Evolutionary conservation across 2,797 vertebrate species (phyloP).

Genomic region (Margarornis squamiger): DNA sequence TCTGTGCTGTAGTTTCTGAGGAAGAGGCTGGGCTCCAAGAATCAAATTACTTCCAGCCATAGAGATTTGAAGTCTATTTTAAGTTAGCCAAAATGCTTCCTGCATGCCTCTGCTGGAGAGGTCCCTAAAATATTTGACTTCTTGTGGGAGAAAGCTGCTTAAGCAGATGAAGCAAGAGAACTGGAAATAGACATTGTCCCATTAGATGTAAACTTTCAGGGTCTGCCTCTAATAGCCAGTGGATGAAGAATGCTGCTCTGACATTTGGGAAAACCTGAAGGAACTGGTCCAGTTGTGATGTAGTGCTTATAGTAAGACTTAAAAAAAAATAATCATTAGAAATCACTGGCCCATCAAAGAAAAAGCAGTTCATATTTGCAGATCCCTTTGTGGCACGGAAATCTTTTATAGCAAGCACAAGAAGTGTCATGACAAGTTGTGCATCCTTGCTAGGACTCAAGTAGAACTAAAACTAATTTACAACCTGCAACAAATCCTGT

Average conservation of each 20-base stretch:
- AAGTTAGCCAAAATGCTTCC: not conserved
- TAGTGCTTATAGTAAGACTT: not conserved
- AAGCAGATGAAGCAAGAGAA: not conserved
- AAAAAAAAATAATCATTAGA: not conserved
- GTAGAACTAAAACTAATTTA: slow-evolving; percentile 1
- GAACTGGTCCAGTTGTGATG: not conserved
- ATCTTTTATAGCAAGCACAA: not conserved
- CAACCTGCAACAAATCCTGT: not conserved
- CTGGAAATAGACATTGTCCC: not conserved
- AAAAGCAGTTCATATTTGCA: not conserved
- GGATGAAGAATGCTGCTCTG: not conserved
- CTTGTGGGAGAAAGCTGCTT: not conserved
- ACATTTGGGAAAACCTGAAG: not conserved
- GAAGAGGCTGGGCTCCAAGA: not conserved
- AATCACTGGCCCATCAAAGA: not conserved
- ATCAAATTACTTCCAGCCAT: not conserved
- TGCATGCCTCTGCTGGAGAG: not conserved
- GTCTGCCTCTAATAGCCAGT: not conserved
- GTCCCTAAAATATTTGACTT: not conserved
- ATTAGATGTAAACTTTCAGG: not conserved
- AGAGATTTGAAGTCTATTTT: not conserved
- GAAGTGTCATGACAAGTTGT: not conserved
- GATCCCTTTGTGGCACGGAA: not conserved
- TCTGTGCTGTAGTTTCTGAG: not conserved
- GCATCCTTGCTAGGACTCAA: not conserved